Evolutionary conservation across 2,888 invertebrate species (phyloP), one percentile per base, ranked within the genome.

Genomic region (Ophion ventricosus): DNA sequence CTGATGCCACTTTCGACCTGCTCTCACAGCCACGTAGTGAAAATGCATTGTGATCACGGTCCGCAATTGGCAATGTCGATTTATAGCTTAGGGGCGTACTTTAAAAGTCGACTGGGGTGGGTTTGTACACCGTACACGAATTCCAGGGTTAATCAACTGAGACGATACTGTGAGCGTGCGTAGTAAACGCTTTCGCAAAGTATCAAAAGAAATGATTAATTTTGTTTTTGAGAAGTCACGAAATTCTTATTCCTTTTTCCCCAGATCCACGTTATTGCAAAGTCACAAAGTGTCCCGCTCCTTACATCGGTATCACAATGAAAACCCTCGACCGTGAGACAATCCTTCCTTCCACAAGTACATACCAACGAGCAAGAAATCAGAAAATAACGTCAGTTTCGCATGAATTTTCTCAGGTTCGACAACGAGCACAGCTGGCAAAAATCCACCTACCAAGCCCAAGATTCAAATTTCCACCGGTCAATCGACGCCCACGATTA

Each of bases 391-490:
- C 2, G 29, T 23, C 40, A 69, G 35, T 20, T 17, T 56, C 25
- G 2, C 14, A 8, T 64, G n/a, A 23, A 66, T 54, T 82, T 76
- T 67, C 17, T 14, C 23, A 85, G 84, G 84, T 73, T 85, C 84
- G 54, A 85, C 84, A 26, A 82, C 84, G 8, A 77, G 82, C 54
- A 81, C 79, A 69, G 82, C 88, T 10, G 88, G 89, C 23, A 90
- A 90, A 76, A 89, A 90, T 2, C 89, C 91, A 76, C 88, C 91
- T 5, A 70, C 89, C 0, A 93, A 93, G 69, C 91, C 93, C 63
- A 93, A 93, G 85, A 91, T 93, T 72, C 93, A 92, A 85, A 91
- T 92, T 25, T 88, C 91, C 0, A 87, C 90, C 0, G 88, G 89
- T 0, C 92, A 92, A 74, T 81, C 92, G 0, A 81, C 90, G 66